Evolutionary conservation across 2,113 vertebrate species (phyloP), one percentile per base, ranked within the genome.

Genomic region (Periophthalmodon schlosseri): DNA sequence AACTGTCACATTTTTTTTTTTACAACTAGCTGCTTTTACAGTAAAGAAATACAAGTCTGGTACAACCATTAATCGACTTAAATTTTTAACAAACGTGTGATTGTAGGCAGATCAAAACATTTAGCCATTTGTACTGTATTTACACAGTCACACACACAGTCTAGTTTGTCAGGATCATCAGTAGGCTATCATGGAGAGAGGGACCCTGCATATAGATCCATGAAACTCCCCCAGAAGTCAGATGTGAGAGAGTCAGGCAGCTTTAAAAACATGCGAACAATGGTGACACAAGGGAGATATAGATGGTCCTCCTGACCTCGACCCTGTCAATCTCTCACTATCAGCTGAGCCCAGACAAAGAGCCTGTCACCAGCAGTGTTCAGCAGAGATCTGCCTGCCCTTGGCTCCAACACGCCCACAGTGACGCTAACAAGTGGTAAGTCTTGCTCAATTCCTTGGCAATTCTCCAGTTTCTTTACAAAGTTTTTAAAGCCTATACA

Each of bases 301-400:
- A 61, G 58, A 61, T 61, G 58, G 24, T 61, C 58, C 5, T 14
- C 23, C n/a, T 28, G 24, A 61, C 58, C 28, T 61, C 6, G 5
- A 34, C 58, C 58, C 28, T 34, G 13, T 61, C 28, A 61, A 61
- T 61, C 58, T 61, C 58, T 24, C 58, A 16, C 28, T 61, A 61
- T 61, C 58, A 61, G 58, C 58, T 61, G 24, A 16, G 58, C 14
- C 24, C 58, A 61, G 24, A 61, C 58, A 61, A 34, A 61, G 58
- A 28, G 23, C 15, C 58, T 61, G 58, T 61, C 58, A 61, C 58
- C 58, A 6, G 58, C 58, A 8, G 58, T 61, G 58, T 61, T 61
- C 58, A 8, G 3, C 33, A 23, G 23, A 16, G 58, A 61, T 61
- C 58, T 7, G 24, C 15, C 58, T 61, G 58, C 28, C 58, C 58